These are phyloP conservation scores for Mythimna impura DNA, from an alignment of 2,888 invertebrate genomes.

Conservation along the genomic window DNA sequence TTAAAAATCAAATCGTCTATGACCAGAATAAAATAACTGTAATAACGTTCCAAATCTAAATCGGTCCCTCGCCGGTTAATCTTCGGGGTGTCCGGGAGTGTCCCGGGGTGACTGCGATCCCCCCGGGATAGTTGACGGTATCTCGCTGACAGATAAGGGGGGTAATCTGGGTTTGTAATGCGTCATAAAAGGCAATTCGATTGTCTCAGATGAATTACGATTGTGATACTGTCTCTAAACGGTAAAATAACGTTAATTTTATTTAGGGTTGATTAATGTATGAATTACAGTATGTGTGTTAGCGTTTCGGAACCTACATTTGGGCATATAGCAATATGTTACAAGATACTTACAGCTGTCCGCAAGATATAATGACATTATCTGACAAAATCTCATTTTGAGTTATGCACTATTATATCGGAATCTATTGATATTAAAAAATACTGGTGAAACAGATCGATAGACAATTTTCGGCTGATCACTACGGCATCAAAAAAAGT, in stretches of 20 bases:
- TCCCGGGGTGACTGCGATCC: conserved; percentile 70
- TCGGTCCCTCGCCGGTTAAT: conserved; percentile 68
- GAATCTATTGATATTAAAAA: too few species aligned
- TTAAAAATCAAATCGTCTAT: conserved; percentile 65
- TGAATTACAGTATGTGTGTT: conserved; percentile 29
- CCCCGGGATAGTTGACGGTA: conserved; percentile 85
- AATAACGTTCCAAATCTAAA: conserved; percentile 65
- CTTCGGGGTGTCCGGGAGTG: conserved; percentile 49
- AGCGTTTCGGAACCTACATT: not conserved
- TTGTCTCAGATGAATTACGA: conserved; percentile 84
- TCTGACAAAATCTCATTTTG: too few species aligned
- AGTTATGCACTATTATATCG: too few species aligned
- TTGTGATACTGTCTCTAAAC: conserved; percentile 73
- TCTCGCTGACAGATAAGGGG: conserved; percentile 85
- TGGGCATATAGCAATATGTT: not conserved
- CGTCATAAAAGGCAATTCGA: conserved; percentile 87
- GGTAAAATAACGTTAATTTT: conserved; percentile 73
- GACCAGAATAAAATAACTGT: conserved; percentile 63
- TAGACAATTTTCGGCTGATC: too few species aligned
- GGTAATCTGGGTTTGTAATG: conserved; percentile 78
- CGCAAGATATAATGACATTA: too few species aligned
- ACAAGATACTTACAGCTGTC: too few species aligned
- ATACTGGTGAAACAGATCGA: too few species aligned
- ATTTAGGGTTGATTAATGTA: conserved; percentile 61
- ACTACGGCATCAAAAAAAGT: too few species aligned